Base-by-base conservation (phyloP, 30 jellyfish, hydroid and myxozoan genomes). In the Hydractinia echinata region DNA sequence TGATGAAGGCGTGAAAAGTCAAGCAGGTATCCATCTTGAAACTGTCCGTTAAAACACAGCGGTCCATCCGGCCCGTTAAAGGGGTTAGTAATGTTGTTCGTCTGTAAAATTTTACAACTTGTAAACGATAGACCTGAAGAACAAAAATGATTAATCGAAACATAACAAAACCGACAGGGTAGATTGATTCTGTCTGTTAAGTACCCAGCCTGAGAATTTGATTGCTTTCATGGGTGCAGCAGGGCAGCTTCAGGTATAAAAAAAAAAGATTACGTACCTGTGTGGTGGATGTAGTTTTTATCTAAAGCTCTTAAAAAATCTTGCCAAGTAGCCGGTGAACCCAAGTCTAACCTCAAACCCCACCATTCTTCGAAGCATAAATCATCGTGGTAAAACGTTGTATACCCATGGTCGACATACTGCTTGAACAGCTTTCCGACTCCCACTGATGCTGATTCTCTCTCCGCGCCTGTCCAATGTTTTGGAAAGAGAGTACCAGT, bases 311-410 rank as follows among this genome's bases (percentile, higher is more conserved):
- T 67, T 73, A 51, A 21, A 53, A 89, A 84, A 8, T 81, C 87
- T 7, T 67, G 44, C 64, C 82, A 89, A 21, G 85, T 64, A 20
- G 18, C 58, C 5, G 55, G 68, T 51, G 60, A 50, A 16, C 95
- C 96, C 39, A 83, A 20, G 51, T 83, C 89, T 53, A 61, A 76
- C 11, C 82, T 67, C 49, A 89, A 66, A 6, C 96, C 95, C 96
- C 96, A 89, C 49, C 81, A 81, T 68, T 84, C 56, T 55, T 84
- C 86, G 84, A 87, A 84, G 76, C 96, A 89, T 18, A 89, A 67
- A 56, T 89, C 96, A 51, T 89, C 96, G 54, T 89, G 96, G 58
- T 89, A 89, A 53, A 89, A 54, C 4, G 95, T 84, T 19, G 76
- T 77, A 61, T 79, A 89, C n/a, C 94, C 89, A 4, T 54, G 19